Evolutionary conservation across 2,888 invertebrate genomes (phyloP), one percentile per base, ranked within the genome.

Genomic region (Polydrusus tereticollis): DNA sequence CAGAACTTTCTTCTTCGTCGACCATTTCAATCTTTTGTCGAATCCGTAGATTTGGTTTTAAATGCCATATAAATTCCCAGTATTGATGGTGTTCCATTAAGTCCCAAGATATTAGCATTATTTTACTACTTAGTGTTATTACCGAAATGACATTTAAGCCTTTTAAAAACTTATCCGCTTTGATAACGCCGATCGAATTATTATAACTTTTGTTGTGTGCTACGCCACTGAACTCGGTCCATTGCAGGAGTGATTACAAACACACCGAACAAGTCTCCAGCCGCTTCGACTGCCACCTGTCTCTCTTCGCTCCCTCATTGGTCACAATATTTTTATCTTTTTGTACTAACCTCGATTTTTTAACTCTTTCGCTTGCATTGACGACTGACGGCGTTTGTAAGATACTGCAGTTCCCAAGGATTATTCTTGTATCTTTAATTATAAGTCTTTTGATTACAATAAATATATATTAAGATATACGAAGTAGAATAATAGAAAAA

Each of bases 261-360:
- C 71, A 71, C 71, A 66, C 60, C 59, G 63, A 73, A 70, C 73
- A 73, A 66, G 73, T 73, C 66, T 36, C 41, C 33, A 55, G 69
- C 33, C 73, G 59, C 73, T 52, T 60, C 66, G 69, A 66, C 66
- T 73, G 73, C 73, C 73, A 73, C 73, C 73, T 73, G 73, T 73
- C 69, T 66, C 62, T 66, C 69, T 55, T 45, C 20, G 69, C 33
- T 50, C 63, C 66, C 69, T 64, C 64, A 73, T 73, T 73, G 73
- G 73, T 70, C 62, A 41, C 43, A 50, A 65, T 71, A 50, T 65
- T 21, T 71, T 65, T 71, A 50, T 64, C 63, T 71, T 69, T 66
- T 71, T 65, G 36, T 66, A 52, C 38, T 71, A 66, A 52, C 71
- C 71, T 71, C 71, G 66, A 71, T 71, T 71, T 71, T n/a, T 66